Base-by-base conservation (phyloP, 2,797 vertebrate species). In the Cossypha heuglini region DNA sequence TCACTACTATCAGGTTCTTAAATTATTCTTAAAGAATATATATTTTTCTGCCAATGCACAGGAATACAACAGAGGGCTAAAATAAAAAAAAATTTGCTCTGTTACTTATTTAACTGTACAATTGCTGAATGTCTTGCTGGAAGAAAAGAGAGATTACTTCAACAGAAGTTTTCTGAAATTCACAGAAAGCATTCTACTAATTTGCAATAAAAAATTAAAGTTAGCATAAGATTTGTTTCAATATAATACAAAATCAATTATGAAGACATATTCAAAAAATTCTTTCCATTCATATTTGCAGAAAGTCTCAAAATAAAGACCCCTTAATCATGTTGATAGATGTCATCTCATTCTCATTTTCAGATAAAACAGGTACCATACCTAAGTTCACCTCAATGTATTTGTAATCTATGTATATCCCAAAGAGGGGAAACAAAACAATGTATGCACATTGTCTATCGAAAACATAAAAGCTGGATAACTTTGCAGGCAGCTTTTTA, bases 401-500 rank as follows among this genome's bases (percentile, higher is more conserved):
- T 59, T 51, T 73, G 37, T 64, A 77, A 92, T 25, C 28, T 75
- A 21, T 15, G 6, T 24, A 55, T 16, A 66, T 24, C 46, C 16
- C 22, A n/a, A 58, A 37, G 29, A 74, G 3, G 5, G 26, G 24
- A 83, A 94, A 83, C 6, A 79, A 81, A 86, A 19, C 5, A 33
- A 78, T 1, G 2, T 13, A 33, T 28, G 15, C 15, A 71, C 18
- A 54, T 17, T 13, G 1, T 33, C 33, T 49, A 15, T 2, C 3
- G 1, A 66, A 85, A 91, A 72, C 5, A 31, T 5, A 54, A 64
- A 81, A 85, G 31, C 19, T 38, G 40, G 20, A 1, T 54, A 89
- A 77, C 28, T 45, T 92, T 51, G 35, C 57, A 83, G 55, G 22
- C 15, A 73, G 40, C 66, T 54, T 71, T 90, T 69, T n/a, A 61